A percentile compares a stretch with the other conserved stretches of the same genome.
These are phyloP conservation scores for Corythornis leucogaster DNA, from an alignment of 2,797 vertebrate genomes.

Conservation along the genomic window DNA sequence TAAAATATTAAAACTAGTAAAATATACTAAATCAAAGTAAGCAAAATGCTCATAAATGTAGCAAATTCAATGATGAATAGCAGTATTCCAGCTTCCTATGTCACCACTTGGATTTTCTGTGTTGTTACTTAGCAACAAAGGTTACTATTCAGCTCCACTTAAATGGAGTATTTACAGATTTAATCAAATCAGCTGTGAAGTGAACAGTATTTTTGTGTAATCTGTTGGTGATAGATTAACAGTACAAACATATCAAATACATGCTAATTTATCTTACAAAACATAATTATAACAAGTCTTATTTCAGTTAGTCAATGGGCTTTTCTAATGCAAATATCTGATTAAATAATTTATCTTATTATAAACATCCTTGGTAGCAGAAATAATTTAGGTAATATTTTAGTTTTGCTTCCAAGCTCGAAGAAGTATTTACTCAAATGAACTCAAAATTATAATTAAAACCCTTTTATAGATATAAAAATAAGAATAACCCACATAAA, in stretches of 20 bases:
- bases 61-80: conserved; percentile 49
- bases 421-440: background rate
- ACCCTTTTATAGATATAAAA: background rate
- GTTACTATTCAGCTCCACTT: conserved; percentile 48
- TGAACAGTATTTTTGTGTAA: conserved; percentile 31
- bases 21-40: background rate
- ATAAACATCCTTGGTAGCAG: background rate
- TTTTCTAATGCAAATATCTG: background rate
- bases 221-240: background rate
- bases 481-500: background rate
- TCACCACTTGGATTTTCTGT: conserved; percentile 37
- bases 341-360: background rate
- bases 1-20: background rate
- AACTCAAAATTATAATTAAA: background rate
- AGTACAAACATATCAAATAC: background rate
- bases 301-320: background rate
- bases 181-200: conserved; percentile 52
- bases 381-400: background rate
- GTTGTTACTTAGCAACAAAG: conserved; percentile 70
- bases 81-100: conserved; percentile 34
- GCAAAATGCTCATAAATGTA: conserved; percentile 15
- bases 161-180: conserved; percentile 42
- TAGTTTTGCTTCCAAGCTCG: background rate
- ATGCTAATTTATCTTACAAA: background rate
- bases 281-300: background rate